Percentiles rank a stretch among this genome's conserved stretches.
Conservation (phyloP, 2,113 vertebrate genomes). For the Smithornis capensis region DNA sequence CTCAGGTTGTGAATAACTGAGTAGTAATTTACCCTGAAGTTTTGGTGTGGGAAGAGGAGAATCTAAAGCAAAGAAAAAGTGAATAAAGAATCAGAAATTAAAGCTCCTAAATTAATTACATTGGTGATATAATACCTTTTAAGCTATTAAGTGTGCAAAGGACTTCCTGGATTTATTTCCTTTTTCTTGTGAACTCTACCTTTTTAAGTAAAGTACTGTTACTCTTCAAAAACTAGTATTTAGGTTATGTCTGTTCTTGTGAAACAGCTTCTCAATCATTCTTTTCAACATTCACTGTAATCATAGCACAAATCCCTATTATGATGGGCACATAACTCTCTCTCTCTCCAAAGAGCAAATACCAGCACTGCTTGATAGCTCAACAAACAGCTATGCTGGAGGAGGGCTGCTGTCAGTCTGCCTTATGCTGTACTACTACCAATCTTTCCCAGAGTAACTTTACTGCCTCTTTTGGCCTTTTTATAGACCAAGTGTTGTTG, state of each 20-base stretch:
- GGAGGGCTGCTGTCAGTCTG: neutral
- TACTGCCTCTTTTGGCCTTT: neutral
- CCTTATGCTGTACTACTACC: neutral
- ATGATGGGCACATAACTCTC: neutral
- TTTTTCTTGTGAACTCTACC: neutral
- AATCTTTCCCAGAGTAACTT: neutral
- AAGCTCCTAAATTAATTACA: neutral
- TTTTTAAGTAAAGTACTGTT: neutral
- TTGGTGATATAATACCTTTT: neutral
- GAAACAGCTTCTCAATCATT: slow-evolving; percentile 7
- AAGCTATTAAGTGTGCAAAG: neutral
- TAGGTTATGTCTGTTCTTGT: neutral
- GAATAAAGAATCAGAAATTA: neutral
- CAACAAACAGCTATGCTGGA: neutral
- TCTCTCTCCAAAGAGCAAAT: slow-evolving; percentile 19
- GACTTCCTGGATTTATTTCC: neutral
- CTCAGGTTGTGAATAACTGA: neutral
- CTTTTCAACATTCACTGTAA: slow-evolving; percentile 3
- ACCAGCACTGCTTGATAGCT: neutral
- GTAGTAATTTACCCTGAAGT: neutral
- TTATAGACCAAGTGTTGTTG: neutral
- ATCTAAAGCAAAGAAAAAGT: neutral
- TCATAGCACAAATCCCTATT: slow-evolving; percentile 9
- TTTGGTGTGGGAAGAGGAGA: neutral
- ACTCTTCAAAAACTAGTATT: neutral